Conservation (phyloP, 2,888 invertebrate genomes). For the Meganola albula region DNA sequence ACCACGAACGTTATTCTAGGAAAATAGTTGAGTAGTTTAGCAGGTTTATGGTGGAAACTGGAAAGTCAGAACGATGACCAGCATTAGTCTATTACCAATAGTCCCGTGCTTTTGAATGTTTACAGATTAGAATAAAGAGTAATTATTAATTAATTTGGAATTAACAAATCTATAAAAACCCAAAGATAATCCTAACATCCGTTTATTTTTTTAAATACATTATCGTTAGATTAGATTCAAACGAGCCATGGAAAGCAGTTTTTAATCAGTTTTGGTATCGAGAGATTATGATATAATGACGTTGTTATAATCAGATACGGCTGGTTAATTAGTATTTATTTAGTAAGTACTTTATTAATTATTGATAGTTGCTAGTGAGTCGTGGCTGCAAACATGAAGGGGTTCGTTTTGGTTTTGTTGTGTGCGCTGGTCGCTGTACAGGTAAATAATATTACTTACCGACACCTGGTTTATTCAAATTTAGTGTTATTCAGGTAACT, state of each 20-base stretch:
- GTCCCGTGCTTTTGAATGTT: too few relatives aligned
- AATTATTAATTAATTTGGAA: too few relatives aligned
- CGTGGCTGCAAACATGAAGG: slow-evolving; percentile 53
- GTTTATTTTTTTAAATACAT: slow-evolving; percentile 18
- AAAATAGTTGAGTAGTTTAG: too few relatives aligned
- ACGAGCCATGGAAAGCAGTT: slow-evolving; percentile 18
- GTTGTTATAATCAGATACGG: slow-evolving; percentile 26
- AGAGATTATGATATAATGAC: slow-evolving; percentile 35
- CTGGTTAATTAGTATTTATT: slow-evolving; percentile 26
- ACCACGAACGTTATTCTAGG: too few relatives aligned
- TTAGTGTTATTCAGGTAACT: too few relatives aligned
- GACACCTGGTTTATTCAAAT: too few relatives aligned
- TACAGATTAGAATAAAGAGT: too few relatives aligned
- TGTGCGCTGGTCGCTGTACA: slow-evolving; percentile 53
- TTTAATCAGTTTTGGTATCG: slow-evolving; percentile 35
- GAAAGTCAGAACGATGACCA: too few relatives aligned
- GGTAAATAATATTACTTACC: too few relatives aligned
- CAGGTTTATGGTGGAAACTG: too few relatives aligned
- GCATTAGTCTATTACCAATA: too few relatives aligned
- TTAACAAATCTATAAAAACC: too few relatives aligned
- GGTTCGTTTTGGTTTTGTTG: slow-evolving; percentile 48
- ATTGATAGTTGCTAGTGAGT: slow-evolving; percentile 28
- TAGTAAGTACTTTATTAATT: slow-evolving; percentile 24
- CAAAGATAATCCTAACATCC: slow-evolving; percentile 17
- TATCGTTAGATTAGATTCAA: slow-evolving; percentile 32